phyloP scores from a whole-genome alignment of 1,140 invertebrate genomes.

The Drosophila sulfurigaster region DNA sequence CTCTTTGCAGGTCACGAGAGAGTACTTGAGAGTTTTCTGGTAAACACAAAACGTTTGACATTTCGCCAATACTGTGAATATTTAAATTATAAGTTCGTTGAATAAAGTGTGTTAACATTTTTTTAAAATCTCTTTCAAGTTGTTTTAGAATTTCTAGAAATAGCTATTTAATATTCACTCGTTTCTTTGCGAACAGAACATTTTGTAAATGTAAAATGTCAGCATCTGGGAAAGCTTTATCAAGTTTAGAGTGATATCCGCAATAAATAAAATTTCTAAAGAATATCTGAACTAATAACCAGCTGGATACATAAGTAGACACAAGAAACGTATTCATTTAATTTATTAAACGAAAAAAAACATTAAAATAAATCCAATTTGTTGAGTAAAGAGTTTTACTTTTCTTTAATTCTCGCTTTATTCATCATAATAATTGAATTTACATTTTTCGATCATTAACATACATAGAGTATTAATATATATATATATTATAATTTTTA shows the following conservation, averaged over 20 bases:
- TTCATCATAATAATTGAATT: conserved; percentile 59
- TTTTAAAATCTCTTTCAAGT: no score
- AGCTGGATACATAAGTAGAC: no score
- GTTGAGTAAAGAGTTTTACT: not conserved
- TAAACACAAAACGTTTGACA: not conserved
- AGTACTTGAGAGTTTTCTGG: not conserved
- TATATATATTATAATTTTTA: conserved; percentile 62
- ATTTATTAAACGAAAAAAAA: no score
- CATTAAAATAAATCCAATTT: not conserved
- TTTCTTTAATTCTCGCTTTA: conserved; percentile 50
- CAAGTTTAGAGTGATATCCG: no score
- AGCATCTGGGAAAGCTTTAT: no score
- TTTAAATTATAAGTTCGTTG: not conserved
- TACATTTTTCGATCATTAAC: conserved; percentile 70
- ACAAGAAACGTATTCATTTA: no score
- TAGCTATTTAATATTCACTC: no score
- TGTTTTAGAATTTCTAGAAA: no score
- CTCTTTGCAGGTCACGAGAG: not conserved
- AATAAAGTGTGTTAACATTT: not conserved
- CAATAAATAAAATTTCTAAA: no score
- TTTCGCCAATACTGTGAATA: not conserved
- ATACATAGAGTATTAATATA: conserved; percentile 53
- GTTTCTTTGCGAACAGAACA: no score
- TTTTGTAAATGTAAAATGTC: no score
- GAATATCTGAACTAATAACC: no score